phyloP scores from a whole-genome alignment of 1,140 invertebrate species.

The Heliconius melpomene region DNA sequence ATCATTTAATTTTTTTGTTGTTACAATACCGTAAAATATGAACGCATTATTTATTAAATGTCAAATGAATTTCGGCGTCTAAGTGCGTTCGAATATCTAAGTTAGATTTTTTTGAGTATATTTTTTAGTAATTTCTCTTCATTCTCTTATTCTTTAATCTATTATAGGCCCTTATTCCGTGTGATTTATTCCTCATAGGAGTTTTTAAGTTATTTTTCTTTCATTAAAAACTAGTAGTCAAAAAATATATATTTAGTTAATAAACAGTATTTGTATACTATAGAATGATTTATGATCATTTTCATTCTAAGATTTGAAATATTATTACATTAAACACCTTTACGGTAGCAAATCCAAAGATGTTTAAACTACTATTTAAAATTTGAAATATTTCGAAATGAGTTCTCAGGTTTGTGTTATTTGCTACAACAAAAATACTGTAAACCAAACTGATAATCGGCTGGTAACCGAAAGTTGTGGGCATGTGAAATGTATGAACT shows the following conservation, averaged over 20 bases:
- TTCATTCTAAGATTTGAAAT: background rate
- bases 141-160: background rate
- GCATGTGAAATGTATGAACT: constrained; percentile 81
- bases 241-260: background rate
- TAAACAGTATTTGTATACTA: background rate
- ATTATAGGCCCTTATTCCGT: background rate
- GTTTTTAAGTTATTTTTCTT: too few species aligned
- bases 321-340: background rate
- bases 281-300: background rate
- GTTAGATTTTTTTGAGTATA: background rate
- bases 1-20: background rate
- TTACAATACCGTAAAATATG: background rate
- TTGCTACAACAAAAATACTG: constrained; percentile 67
- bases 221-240: too few species aligned
- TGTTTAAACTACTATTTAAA: background rate
- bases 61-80: constrained; percentile 30
- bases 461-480: constrained; percentile 81
- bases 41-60: constrained; percentile 17
- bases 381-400: constrained; percentile 57
- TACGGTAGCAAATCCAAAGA: background rate
- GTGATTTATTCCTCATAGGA: background rate
- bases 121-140: background rate
- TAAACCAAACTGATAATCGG: constrained; percentile 77
- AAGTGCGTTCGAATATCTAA: constrained; percentile 21
- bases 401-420: constrained; percentile 70